Base-by-base conservation (phyloP, 2,113 vertebrate species). In the Ursus arctos region DNA sequence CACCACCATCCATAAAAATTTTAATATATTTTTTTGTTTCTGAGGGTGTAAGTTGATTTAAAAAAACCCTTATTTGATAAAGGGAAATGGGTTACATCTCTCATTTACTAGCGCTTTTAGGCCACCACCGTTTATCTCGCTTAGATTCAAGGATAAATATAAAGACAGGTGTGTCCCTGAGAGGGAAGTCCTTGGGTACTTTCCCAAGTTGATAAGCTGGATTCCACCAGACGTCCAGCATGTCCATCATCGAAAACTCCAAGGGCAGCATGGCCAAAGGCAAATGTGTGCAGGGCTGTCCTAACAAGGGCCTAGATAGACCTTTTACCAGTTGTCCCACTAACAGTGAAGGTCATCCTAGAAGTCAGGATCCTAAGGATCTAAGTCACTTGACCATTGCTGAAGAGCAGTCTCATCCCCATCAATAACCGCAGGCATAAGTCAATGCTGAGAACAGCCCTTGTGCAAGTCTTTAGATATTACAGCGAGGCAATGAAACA, bases 11-110 rank as follows among this genome's bases (percentile, higher is more conserved):
- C 13, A 88, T 63, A 92, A 92, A 94, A 86, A 55, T 24, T 43
- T 47, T 94, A 87, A 84, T 76, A 2, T 8, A 49, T 51, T 88
- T 94, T 93, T 77, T 93, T 76, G 33, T 86, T 89, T 94, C 43
- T 63, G 33, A 85, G 55, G 77, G 16, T 59, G 14, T 36, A 57
- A 28, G 10, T 28, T 31, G 40, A 81, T 51, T 19, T 6, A 5
- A 13, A 55, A 36, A 53, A 95, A 77, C 14, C 11, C 63, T 83
- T 93, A 51, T 74, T 76, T 67, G 10, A 43, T 92, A 36, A 67
- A 79, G 13, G 43, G 19, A 89, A 74, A 21, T 83, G 63, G 79
- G 72, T 88, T 43, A 85, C 4, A 91, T 51, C 6, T 43, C 28
- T 36, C n/a, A 53, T 77, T 72, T 92, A 71, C 33, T 33, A 76